Percentiles rank a stretch among this genome's conserved stretches.
phyloP scores from a whole-genome alignment of 2,113 vertebrate species.

The Crotalus viridis region DNA sequence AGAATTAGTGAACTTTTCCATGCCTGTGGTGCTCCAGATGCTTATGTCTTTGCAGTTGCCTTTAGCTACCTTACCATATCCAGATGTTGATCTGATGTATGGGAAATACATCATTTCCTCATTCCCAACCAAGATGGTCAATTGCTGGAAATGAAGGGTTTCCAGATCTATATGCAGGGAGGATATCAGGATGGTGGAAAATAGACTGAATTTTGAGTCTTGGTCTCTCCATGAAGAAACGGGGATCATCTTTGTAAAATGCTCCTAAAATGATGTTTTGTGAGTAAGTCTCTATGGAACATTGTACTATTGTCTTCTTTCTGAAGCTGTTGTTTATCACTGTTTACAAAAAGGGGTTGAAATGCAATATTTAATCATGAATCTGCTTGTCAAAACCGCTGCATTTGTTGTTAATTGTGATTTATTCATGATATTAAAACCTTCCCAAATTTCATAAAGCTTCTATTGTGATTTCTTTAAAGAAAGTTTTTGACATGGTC shows the following conservation, averaged over 20 bases:
- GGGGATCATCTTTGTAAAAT: background rate
- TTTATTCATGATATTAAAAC: conserved; percentile 5
- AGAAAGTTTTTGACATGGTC: background rate
- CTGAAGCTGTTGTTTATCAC: background rate
- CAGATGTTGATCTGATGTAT: background rate
- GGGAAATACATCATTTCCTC: background rate
- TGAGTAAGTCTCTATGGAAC: background rate
- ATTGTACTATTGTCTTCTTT: background rate
- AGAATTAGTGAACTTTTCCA: background rate
- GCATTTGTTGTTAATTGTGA: background rate
- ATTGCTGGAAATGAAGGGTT: background rate
- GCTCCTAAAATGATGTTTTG: background rate
- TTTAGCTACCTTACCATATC: background rate
- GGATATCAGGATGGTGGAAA: background rate
- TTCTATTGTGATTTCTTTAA: conserved; percentile 22
- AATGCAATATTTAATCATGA: background rate
- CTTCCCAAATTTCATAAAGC: background rate
- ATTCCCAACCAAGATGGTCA: background rate
- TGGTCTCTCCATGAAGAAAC: background rate
- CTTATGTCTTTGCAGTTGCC: background rate
- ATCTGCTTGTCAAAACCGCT: conserved; percentile 8
- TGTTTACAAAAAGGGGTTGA: background rate
- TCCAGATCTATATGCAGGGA: background rate
- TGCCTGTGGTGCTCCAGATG: background rate
- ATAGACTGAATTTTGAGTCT: background rate